Evolutionary conservation across 1,140 invertebrate genomes (phyloP), one percentile per base, ranked within the genome.

Genomic region (Leptinotarsa undecemlineata): DNA sequence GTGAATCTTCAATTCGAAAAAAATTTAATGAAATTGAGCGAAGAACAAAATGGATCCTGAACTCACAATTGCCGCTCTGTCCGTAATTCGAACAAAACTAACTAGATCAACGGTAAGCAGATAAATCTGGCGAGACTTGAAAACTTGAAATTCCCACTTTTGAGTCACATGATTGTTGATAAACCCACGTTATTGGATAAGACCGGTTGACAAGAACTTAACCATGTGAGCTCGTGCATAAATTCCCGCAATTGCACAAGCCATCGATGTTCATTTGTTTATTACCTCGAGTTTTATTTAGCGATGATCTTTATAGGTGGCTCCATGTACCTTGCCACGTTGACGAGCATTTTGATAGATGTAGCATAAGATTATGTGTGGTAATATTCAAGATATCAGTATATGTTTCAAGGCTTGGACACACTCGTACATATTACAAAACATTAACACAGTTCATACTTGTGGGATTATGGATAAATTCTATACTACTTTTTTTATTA

Each of bases 161-260:
- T 64, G 48, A n/a, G 72, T 78, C 77, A 78, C 73, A 71, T 78
- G 77, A 74, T 61, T 26, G n/a, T 68, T 13, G 62, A 63, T 68
- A 69, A 76, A 23, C 57, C 67, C 21, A 74, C 68, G 72, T 69
- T 68, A 77, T 78, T 78, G 77, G 77, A 74, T 74, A 78, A 78
- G 72, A 77, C 68, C 62, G 13, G 60, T 71, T 67, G 69, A 75
- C 75, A 77, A 76, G 74, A 73, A 63, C 71, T 69, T 48, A 73
- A 66, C 71, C 72, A 71, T 57, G 68, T 69, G 42, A 48, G 48
- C 48, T 69, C 48, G 60, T 23, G 47, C 48, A 76, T 61, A 67
- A 76, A 51, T 68, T 68, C 61, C 42, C 42, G 71, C 75, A 76
- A 76, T 76, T 76, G 75, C 75, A 74, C 48, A 67, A 76, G 75